These are phyloP conservation scores for Brienomyrus longianalis DNA, from an alignment of 2,113 vertebrate species.

Conservation along the genomic window DNA sequence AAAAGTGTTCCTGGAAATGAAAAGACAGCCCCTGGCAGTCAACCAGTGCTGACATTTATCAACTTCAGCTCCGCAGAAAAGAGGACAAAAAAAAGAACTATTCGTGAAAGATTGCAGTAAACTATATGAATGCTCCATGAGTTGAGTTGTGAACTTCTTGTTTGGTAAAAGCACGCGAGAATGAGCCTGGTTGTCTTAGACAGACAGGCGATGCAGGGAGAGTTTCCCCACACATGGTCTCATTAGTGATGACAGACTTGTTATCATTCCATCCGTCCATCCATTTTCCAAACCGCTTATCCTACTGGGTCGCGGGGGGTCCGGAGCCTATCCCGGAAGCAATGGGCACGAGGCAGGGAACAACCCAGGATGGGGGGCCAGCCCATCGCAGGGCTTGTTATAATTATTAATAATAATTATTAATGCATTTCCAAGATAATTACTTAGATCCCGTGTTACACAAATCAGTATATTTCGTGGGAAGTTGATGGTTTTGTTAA, in stretches of 20 bases:
- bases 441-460: background rate
- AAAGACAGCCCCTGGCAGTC: background rate
- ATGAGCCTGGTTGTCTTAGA: background rate
- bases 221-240: background rate
- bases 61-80: background rate
- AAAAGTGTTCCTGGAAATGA: constrained; percentile 15
- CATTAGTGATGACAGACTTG: background rate
- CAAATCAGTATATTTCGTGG: background rate
- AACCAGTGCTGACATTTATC: background rate
- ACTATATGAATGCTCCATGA: background rate
- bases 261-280: background rate
- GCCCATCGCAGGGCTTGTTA: background rate
- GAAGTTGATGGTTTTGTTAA: background rate
- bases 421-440: background rate
- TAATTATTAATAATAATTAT: background rate
- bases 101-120: background rate
- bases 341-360: too few relatives aligned
- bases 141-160: background rate
- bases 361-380: too few relatives aligned
- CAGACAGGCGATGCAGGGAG: background rate
- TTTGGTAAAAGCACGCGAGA: background rate
- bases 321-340: too few relatives aligned
- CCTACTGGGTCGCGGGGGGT: too few relatives aligned
- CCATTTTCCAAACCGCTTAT: too few relatives aligned
- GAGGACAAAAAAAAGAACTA: background rate